phyloP scores from a whole-genome alignment of 1,140 invertebrate genomes.

The Laupala kohalensis region DNA sequence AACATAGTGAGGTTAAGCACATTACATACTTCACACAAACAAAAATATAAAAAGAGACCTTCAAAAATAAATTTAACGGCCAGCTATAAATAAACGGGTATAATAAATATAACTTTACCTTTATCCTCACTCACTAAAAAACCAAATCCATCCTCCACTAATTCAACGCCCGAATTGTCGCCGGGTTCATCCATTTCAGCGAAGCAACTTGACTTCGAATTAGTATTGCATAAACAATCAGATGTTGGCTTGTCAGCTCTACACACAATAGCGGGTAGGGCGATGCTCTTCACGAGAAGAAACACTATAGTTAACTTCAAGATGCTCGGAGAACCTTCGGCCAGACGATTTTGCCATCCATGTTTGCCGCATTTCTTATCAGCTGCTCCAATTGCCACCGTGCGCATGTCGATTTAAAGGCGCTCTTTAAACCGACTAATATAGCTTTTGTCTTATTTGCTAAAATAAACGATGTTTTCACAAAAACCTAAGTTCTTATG shows the following conservation, averaged over 20 bases:
- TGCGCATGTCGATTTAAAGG: not conserved
- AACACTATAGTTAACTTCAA: not conserved
- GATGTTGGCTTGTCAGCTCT: not conserved
- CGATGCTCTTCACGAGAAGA: not conserved
- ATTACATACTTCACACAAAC: too few species aligned
- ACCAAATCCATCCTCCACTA: slow-evolving; percentile 4
- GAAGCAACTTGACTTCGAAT: not conserved
- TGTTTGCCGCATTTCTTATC: not conserved
- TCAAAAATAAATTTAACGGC: not conserved
- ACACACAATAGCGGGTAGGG: not conserved
- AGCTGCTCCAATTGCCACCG: not conserved
- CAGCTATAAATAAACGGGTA: not conserved
- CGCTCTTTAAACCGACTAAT: too few species aligned
- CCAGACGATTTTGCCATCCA: not conserved
- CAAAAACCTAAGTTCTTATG: too few species aligned
- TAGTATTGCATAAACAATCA: not conserved
- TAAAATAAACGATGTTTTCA: too few species aligned
- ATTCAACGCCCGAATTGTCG: not conserved
- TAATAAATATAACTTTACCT: not conserved
- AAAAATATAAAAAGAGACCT: not conserved
- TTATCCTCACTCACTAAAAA: not conserved
- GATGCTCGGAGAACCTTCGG: not conserved
- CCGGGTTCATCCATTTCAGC: not conserved
- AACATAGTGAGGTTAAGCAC: too few species aligned
- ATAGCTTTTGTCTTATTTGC: too few species aligned